A percentile compares a stretch with the other conserved stretches of the same genome.
phyloP scores from a whole-genome alignment of 2,797 vertebrate genomes.

The Melanotaenia trifasciata region DNA sequence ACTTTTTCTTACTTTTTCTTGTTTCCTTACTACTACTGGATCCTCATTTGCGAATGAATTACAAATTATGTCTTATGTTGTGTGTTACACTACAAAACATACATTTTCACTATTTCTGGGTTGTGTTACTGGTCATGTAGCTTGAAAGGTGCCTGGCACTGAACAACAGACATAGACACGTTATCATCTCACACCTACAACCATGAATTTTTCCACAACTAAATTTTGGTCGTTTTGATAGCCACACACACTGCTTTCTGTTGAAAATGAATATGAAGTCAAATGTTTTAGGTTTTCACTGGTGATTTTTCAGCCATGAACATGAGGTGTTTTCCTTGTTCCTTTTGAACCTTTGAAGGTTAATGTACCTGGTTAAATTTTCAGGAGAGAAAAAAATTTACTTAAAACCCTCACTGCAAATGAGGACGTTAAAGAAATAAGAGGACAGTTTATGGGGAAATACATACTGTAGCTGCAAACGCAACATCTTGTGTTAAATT shows the following conservation, averaged over 20 bases:
- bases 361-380: not conserved
- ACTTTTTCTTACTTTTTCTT: no score
- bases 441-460: conserved; percentile 9
- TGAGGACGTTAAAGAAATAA: not conserved
- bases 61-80: no score
- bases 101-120: no score
- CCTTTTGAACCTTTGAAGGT: not conserved
- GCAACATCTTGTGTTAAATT: conserved; percentile 19
- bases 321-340: not conserved
- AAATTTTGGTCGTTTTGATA: not conserved
- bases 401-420: not conserved
- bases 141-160: not conserved
- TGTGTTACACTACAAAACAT: no score
- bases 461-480: not conserved
- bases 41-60: no score
- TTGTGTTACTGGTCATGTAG: no score
- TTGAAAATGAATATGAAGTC: not conserved
- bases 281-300: not conserved
- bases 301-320: not conserved
- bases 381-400: conserved; percentile 1
- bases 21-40: no score
- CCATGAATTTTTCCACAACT: not conserved
- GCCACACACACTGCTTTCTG: not conserved
- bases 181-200: not conserved
- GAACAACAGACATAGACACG: no score